Base-by-base conservation (phyloP, 2,113 vertebrate species). In the Vidua chalybeata region DNA sequence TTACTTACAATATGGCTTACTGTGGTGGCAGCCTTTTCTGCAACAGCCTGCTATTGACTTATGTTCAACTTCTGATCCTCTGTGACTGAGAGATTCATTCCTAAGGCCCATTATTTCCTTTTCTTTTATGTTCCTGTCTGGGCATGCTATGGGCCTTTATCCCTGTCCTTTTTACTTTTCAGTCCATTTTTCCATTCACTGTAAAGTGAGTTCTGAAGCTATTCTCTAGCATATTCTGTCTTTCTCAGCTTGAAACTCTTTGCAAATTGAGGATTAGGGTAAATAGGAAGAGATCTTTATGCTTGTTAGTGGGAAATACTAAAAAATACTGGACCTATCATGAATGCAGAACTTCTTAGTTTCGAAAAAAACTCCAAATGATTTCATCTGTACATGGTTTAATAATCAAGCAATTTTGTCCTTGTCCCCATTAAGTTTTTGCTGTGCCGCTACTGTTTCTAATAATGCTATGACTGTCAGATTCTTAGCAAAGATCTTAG, bases 21-120 rank as follows among this genome's bases (percentile, higher is more conserved):
- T 79, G 35, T 1, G 4, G 49, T 61, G 61, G 49, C 31, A 48
- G 35, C 49, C 27, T 87, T 89, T 75, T 87, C 75, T 87, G 54
- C 80, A 81, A 52, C 28, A 56, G 56, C 24, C 19, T 56, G 35
- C 71, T 64, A 20, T 78, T 96, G 78, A 76, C 46, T 97, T 93
- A 43, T 1, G 28, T 91, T 93, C 68, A 89, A 63, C 77, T 95
- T 95, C 76, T 95, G 78, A 78, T 94, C 74, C 2, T 1, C 67
- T 94, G 78, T 90, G 87, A 83, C 85, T 0, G 0, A 61, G 33
- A 89, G 63, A 79, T 90, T 95, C 74, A 61, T 89, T 97, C 66
- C 71, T 90, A 31, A 89, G 78, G 74, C 52, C 81, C n/a, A 79
- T 93, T 96, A 78, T 94, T 93, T 95, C 49, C 41, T 85, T 84